phyloP scores from a whole-genome alignment of 2,888 invertebrate species.

The Cheilosia grossa region DNA sequence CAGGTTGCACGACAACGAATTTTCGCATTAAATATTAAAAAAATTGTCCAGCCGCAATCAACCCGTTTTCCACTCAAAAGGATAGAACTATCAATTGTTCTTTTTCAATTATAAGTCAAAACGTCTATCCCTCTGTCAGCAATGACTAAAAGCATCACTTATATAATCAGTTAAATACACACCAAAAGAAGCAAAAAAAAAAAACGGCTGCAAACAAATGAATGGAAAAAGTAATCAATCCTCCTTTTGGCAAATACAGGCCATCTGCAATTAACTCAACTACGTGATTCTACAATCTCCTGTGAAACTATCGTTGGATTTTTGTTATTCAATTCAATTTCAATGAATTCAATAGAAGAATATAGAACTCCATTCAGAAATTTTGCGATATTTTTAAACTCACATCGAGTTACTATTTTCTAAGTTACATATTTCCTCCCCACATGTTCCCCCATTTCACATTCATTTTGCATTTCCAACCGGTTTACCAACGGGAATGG shows the following conservation, averaged over 20 bases:
- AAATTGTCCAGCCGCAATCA: too few relatives aligned
- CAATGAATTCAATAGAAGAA: neutral
- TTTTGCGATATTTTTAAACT: too few relatives aligned
- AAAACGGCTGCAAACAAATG: neutral
- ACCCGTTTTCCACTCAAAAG: neutral
- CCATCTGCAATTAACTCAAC: constrained; percentile 20
- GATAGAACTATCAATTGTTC: neutral
- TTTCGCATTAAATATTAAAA: too few relatives aligned
- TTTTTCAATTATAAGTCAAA: neutral
- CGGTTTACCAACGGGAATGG: neutral
- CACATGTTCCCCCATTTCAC: neutral
- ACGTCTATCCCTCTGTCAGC: neutral
- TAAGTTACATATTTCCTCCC: neutral
- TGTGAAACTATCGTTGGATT: neutral
- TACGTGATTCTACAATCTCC: constrained; percentile 9
- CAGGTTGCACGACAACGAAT: too few relatives aligned
- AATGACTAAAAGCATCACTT: neutral
- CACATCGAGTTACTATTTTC: neutral
- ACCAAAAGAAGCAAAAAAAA: neutral
- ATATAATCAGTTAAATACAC: neutral
- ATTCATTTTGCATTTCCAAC: neutral
- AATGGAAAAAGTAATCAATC: constrained; percentile 18
- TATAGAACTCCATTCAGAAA: too few relatives aligned
- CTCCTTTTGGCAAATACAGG: constrained; percentile 17
- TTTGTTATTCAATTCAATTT: neutral